Evolutionary conservation across 2,888 invertebrate species (phyloP).

Genomic region (Polyploca ridens): DNA sequence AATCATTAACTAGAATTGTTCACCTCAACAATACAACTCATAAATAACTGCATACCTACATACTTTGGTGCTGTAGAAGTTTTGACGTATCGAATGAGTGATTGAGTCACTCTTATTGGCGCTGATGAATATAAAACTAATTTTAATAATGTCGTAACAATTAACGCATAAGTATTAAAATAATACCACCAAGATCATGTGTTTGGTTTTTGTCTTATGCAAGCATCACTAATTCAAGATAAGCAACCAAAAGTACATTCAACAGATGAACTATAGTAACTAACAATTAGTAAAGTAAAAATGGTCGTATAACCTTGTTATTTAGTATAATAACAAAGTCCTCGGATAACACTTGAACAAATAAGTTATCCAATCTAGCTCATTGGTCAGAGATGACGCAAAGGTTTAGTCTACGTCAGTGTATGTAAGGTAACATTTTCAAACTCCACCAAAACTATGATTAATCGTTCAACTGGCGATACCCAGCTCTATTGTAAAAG

Average conservation of each 20-base stretch:
- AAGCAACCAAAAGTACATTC: slow-evolving; percentile 29
- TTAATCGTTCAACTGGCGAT: neutral
- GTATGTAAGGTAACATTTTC: neutral
- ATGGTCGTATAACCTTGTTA: slow-evolving; percentile 36
- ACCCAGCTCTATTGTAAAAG: neutral
- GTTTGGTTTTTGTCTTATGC: slow-evolving; percentile 13
- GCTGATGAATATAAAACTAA: neutral
- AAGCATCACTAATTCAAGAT: slow-evolving; percentile 22
- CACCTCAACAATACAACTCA: slow-evolving; percentile 20
- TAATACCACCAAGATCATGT: neutral
- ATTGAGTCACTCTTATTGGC: neutral
- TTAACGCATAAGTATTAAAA: slow-evolving; percentile 9
- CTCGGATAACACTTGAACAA: slow-evolving; percentile 72
- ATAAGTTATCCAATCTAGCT: slow-evolving; percentile 63
- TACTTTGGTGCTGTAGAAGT: neutral
- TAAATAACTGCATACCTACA: neutral
- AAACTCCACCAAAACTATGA: neutral
- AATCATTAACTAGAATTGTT: slow-evolving; percentile 37
- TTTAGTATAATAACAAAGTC: slow-evolving; percentile 48
- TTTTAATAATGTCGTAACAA: neutral
- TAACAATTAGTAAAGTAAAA: slow-evolving; percentile 31
- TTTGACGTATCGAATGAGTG: neutral
- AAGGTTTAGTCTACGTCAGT: slow-evolving; percentile 13
- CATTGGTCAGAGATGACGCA: slow-evolving; percentile 46
- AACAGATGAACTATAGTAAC: slow-evolving; percentile 25